Evolutionary conservation across 2,888 invertebrate species (phyloP), one percentile per base, ranked within the genome.

Genomic region (Miltochrista miniata): DNA sequence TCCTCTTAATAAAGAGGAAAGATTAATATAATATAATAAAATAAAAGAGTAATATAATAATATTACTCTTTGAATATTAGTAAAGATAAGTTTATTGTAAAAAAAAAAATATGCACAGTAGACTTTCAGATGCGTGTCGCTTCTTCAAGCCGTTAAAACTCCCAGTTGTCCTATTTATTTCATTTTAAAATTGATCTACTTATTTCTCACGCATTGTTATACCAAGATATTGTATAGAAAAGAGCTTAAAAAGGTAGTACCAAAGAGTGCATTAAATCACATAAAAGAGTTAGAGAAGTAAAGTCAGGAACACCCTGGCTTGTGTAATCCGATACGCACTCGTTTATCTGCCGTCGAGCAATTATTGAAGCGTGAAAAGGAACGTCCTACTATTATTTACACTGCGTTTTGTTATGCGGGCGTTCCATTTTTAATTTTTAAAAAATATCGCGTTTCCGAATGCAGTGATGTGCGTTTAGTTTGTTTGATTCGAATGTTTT

Each of bases 321-420:
- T 76, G 56, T 64, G 92, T 85, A 92, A 92, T 81, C 56, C 70
- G 87, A 92, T 82, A 85, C 80, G 68, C 70, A 72, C 79, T 78
- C 90, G 87, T 88, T 92, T 91, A 91, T 92, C 92, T 89, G 87
- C 88, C 79, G 86, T 87, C 88, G 85, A 90, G 87, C 90, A 92
- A 92, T 92, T 91, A 92, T 90, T 91, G 92, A 91, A 90, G 92
- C 92, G 92, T 91, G 90, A 91, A 92, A 92, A 92, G 89, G 86
- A 88, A 77, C 88, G 86, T 90, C 90, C 86, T 89, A 86, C 85
- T 90, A 90, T 91, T 90, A 90, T 90, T 85, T 89, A 88, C 87
- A 84, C 76, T 81, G 79, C 84, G 83, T 86, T 88, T 89, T 89
- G 90, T 89, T 80, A 89, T 90, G 90, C 90, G 91, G 90, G 90